Base-by-base conservation (phyloP, 2,888 invertebrate genomes). In the Tetragonula carbonaria region DNA sequence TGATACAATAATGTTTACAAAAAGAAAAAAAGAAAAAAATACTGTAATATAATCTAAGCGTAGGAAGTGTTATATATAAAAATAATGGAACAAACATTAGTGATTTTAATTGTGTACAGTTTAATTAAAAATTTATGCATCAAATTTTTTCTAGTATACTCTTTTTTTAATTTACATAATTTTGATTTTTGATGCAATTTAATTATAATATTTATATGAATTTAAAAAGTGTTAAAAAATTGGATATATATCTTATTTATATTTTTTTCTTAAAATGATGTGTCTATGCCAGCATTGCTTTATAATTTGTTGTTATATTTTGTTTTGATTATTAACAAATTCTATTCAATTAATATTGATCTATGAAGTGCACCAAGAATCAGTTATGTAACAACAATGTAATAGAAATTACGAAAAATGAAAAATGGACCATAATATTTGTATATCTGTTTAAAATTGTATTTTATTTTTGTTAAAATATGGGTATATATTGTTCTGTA, bases 31-130 rank as follows among this genome's bases (percentile, higher is more conserved):
- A 51, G 6, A 66, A 23, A 67, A 68, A 78, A 71, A 79, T 28
- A 67, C 70, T 78, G 84, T 86, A 85, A 84, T 70, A 81, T 80
- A 84, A 84, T 63, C 70, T 65, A 84, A 80, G 70, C 53, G 62
- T 84, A 86, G 79, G 72, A 74, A 72, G 65, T 76, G 79, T 80
- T 73, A 75, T 77, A 78, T 59, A 53, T 63, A 77, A 59, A 68
- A 66, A 62, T 74, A 73, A 65, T 63, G 33, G 50, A 50, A 28
- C 53, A 23, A 74, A 73, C 16, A 45, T 78, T 74, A 75, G 21
- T 72, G 63, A 53, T 70, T 74, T 84, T 57, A 68, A 81, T 73
- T 80, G 59, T 71, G 80, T 80, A 53, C 72, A 81, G 66, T 80
- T 73, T 53, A 38, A 28, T 67, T 33, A 16, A 62, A 81, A 45